Evolutionary conservation across 2,113 vertebrate species (phyloP).

Genomic region (Silurus meridionalis): DNA sequence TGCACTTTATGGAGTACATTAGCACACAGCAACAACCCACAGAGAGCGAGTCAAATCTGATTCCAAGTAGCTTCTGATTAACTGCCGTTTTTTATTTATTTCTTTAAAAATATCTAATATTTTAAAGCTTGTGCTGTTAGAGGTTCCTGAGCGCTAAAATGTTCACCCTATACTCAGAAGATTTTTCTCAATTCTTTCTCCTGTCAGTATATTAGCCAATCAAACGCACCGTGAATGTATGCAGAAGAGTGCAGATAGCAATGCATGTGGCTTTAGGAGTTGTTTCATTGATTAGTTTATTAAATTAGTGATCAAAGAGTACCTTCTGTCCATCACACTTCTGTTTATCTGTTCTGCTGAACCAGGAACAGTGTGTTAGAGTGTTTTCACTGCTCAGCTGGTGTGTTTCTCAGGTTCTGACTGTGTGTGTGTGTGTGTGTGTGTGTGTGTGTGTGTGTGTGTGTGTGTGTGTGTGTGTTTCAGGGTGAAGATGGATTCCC

Average conservation of each 20-base stretch:
- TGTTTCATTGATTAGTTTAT: no score
- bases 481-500: conserved; percentile 98
- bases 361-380: neutral
- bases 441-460: neutral
- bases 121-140: neutral
- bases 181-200: no score
- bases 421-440: conserved; percentile 19
- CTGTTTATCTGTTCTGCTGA: neutral
- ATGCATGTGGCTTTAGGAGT: neutral
- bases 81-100: neutral
- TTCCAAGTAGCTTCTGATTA: neutral
- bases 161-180: neutral
- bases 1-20: neutral
- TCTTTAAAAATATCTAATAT: neutral
- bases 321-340: neutral
- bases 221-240: neutral
- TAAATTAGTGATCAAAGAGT: neutral
- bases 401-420: neutral
- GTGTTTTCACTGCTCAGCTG: neutral
- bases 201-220: neutral
- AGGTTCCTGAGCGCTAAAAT: neutral
- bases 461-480: conserved; percentile 9
- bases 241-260: neutral
- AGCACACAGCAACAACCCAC: neutral
- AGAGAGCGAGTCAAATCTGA: neutral